Base-by-base conservation (phyloP, 2,113 vertebrate species). In the Dipodomys stephensi region DNA sequence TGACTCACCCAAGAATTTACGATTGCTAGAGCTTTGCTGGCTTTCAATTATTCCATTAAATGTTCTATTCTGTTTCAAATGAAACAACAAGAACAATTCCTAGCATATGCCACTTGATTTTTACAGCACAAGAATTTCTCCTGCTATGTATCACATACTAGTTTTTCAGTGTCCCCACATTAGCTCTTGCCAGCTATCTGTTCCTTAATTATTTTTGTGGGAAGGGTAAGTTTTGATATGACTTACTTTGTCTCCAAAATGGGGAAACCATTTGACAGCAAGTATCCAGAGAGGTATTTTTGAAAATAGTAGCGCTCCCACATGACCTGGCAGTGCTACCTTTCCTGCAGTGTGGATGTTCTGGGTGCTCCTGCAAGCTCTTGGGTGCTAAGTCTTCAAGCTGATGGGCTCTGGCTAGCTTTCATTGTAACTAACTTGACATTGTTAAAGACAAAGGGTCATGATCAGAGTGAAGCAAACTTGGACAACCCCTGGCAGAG, bases 381-480 rank as follows among this genome's bases (percentile, higher is more conserved):
- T 94, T 28, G 32, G 71, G 53, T 95, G 88, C 93, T 95, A 95
- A 73, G 86, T 88, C 81, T 96, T 90, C 84, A 90, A 86, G 32
- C 81, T 46, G 20, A 0, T 95, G 64, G 74, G 90, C 19, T 97
- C 90, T 97, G 72, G 95, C 86, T 97, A 89, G 84, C 84, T 64
- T 71, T 96, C 86, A 60, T 62, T 98, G 90, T 96, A 95, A 97
- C 94, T 98, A 97, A 98, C 72, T 7, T 94, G 89, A 81, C 85
- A 60, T 85, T 96, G 79, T 94, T 95, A 95, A 96, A 81, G 91
- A 89, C 65, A 67, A 32, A 68, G 68, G 10, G 0, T 95, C 72
- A 64, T 97, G 94, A 97, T 92, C 97, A 98, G 98, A 98, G 96
- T 83, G 57, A 97, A 93, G 96, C 97, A 97, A 98, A 96, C 96